phyloP scores from a whole-genome alignment of 2,888 invertebrate species.

The Drosophila greeni region DNA sequence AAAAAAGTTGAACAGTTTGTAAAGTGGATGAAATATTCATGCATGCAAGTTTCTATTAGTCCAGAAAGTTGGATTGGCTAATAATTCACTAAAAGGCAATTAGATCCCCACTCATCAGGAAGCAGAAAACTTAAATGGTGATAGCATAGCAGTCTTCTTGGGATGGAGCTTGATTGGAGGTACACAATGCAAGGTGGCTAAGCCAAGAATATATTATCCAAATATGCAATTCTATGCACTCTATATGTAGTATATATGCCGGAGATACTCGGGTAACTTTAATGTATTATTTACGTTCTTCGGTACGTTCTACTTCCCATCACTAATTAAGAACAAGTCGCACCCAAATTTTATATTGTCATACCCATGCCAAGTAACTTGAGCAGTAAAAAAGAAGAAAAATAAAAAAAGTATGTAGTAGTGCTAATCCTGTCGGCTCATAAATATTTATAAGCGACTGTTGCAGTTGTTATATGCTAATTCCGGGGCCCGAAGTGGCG shows the following conservation, averaged over 20 bases:
- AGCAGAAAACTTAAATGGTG: slow-evolving; percentile 15
- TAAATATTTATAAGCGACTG: slow-evolving; percentile 66
- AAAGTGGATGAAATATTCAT: slow-evolving; percentile 72
- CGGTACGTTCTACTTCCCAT: neutral
- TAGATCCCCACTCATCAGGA: slow-evolving; percentile 42
- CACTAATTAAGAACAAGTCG: neutral
- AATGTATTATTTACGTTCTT: too few species aligned
- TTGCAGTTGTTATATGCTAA: slow-evolving; percentile 70
- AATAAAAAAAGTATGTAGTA: neutral
- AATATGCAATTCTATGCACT: too few species aligned
- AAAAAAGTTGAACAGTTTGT: slow-evolving; percentile 65
- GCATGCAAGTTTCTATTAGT: slow-evolving; percentile 70
- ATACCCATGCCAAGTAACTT: neutral
- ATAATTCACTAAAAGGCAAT: slow-evolving; percentile 68
- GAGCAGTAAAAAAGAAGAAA: neutral
- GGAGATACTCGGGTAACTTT: too few species aligned
- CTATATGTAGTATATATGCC: too few species aligned
- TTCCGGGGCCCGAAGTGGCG: slow-evolving; percentile 56
- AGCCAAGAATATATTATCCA: too few species aligned
- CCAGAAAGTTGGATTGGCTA: slow-evolving; percentile 66
- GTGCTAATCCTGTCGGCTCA: slow-evolving; percentile 44
- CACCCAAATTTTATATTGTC: neutral
- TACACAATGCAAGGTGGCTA: too few species aligned
- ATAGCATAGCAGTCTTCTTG: neutral
- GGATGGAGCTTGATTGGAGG: too few species aligned